A percentile compares a stretch with the other conserved stretches of the same genome.
phyloP scores from a whole-genome alignment of 2,888 invertebrate genomes.

The Patella ulyssiponensis region DNA sequence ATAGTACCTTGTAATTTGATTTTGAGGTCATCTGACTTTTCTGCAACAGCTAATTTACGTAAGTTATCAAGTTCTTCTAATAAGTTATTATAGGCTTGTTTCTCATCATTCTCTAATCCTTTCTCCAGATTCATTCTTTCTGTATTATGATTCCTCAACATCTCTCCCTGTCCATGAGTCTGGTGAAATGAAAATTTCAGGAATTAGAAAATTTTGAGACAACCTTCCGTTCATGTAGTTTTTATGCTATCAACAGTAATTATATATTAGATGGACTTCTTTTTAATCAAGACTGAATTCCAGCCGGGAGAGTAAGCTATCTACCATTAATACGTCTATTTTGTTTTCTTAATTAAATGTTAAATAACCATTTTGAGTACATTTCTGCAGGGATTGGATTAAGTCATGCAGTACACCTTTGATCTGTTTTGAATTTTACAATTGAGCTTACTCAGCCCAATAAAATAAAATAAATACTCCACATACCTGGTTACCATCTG shows the following conservation, averaged over 20 bases:
- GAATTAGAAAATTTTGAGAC: too few relatives aligned
- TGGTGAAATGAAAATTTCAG: not conserved
- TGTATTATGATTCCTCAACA: conserved; percentile 63
- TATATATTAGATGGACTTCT: too few relatives aligned
- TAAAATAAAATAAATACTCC: too few relatives aligned
- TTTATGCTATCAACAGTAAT: not conserved
- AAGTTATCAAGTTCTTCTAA: conserved; percentile 55
- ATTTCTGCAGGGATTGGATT: too few relatives aligned
- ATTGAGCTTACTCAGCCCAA: too few relatives aligned
- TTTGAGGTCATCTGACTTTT: conserved; percentile 52
- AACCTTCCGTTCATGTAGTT: not conserved
- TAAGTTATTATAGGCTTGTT: conserved; percentile 50
- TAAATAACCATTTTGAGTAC: too few relatives aligned
- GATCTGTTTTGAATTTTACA: too few relatives aligned
- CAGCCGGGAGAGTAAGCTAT: too few relatives aligned
- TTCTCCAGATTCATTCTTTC: conserved; percentile 62
- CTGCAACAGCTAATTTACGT: conserved; percentile 47
- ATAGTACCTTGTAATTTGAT: conserved; percentile 61
- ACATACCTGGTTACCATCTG: conserved; percentile 5
- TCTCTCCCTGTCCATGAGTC: conserved; percentile 47
- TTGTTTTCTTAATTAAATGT: too few relatives aligned
- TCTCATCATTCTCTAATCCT: conserved; percentile 61
- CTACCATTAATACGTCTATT: too few relatives aligned
- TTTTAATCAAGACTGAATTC: too few relatives aligned
- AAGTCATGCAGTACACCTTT: too few relatives aligned